Percentiles rank a stretch among this genome's conserved stretches.
These are phyloP conservation scores for Hippocampus mohnikei DNA, from an alignment of 2,113 vertebrate genomes.

Conservation along the genomic window DNA sequence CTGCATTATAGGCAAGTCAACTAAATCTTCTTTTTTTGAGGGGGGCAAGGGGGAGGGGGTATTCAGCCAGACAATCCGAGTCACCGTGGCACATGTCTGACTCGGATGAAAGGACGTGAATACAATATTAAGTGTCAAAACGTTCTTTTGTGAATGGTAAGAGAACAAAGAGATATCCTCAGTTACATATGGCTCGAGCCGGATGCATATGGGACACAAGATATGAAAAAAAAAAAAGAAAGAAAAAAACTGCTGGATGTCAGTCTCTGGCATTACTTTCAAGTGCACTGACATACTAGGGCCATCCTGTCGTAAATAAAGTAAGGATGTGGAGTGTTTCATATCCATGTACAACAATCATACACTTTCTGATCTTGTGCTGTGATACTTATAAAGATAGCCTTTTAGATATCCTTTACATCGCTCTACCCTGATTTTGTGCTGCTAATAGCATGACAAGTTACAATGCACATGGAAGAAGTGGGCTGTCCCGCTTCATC, in stretches of 20 bases:
- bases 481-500: slow-evolving; percentile 10
- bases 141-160: slow-evolving; percentile 52
- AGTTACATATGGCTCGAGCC: slow-evolving; percentile 78
- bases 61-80: slow-evolving; percentile 18
- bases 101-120: slow-evolving; percentile 36
- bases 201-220: slow-evolving; percentile 72
- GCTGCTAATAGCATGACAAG: slow-evolving; percentile 27
- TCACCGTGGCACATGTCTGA: slow-evolving; percentile 23
- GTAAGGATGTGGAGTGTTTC: slow-evolving; percentile 1
- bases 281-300: slow-evolving; percentile 37
- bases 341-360: slow-evolving; percentile 22
- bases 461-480: slow-evolving; percentile 18
- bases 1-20: not conserved
- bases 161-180: slow-evolving; percentile 76
- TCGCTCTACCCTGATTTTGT: slow-evolving; percentile 3
- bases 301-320: slow-evolving; percentile 18
- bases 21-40: slow-evolving; percentile 5
- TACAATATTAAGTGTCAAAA: slow-evolving; percentile 18
- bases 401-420: slow-evolving; percentile 26
- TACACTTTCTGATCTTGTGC: slow-evolving; percentile 3
- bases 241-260: slow-evolving; percentile 36
- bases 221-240: slow-evolving; percentile 13
- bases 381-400: slow-evolving; percentile 26
- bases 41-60: too few relatives aligned
- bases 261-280: slow-evolving; percentile 57